phyloP scores from a whole-genome alignment of 2,888 invertebrate species.

The Microplitis deprimator region DNA sequence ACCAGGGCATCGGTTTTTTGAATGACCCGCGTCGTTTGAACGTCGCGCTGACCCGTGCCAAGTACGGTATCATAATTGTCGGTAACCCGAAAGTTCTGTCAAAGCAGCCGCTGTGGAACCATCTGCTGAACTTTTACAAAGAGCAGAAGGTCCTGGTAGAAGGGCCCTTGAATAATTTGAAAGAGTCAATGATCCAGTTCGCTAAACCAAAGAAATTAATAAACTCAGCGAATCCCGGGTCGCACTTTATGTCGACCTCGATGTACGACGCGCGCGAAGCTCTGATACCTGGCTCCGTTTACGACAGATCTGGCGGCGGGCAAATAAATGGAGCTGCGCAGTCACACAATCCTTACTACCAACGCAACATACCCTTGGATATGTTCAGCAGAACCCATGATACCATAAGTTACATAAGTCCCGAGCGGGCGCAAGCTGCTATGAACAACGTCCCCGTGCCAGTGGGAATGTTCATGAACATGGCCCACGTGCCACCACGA shows the following conservation, averaged over 20 bases:
- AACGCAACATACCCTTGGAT: constrained; percentile 73
- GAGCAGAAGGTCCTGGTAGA: constrained; percentile 97
- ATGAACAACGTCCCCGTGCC: constrained; percentile 91
- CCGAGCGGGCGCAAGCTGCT: constrained; percentile 83
- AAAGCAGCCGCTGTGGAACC: constrained; percentile 99
- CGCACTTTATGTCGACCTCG: constrained; percentile 97
- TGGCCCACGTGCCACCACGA: constrained; percentile 83
- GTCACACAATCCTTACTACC: constrained; percentile 69
- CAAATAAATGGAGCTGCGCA: constrained; percentile 65
- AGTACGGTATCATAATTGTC: constrained; percentile 97
- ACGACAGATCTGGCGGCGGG: constrained; percentile 80
- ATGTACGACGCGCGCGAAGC: constrained; percentile 98
- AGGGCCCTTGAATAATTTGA: constrained; percentile 96
- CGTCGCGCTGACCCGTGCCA: constrained; percentile 97
- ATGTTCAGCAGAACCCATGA: constrained; percentile 85
- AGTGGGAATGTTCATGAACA: constrained; percentile 95
- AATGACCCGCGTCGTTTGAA: constrained; percentile 98
- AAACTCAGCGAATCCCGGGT: constrained; percentile 94
- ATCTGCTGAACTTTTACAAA: constrained; percentile 96
- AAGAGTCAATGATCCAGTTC: constrained; percentile 96
- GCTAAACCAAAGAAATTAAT: constrained; percentile 97
- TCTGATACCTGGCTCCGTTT: constrained; percentile 92
- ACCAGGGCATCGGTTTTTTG: constrained; percentile 98
- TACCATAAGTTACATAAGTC: constrained; percentile 93
- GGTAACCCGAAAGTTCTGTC: constrained; percentile 99